Evolutionary conservation across 2,888 invertebrate species (phyloP), one percentile per base, ranked within the genome.

Genomic region (Archaeoteleia sp.): DNA sequence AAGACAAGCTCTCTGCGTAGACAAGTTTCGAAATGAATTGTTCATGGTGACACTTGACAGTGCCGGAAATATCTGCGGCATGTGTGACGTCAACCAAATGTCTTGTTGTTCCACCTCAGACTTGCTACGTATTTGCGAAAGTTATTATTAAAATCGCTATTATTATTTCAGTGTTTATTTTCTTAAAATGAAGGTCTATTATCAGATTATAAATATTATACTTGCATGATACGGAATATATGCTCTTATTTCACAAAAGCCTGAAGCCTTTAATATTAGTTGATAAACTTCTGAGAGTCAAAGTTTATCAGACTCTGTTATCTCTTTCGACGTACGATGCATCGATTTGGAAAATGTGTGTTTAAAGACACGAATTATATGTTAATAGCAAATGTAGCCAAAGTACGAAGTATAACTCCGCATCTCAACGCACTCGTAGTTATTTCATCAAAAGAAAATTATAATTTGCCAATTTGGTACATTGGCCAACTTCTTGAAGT

Each of bases 281-380:
- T 70, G 54, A 66, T 62, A 54, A 70, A 66, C 70, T 66, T 58
- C 45, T 10, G 9, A 8, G 40, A 55, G 57, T 25, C 35, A 43
- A 58, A 65, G 69, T 61, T 69, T 57, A 37, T 34, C 49, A 39
- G 54, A 49, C 43, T 54, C 43, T 14, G 65, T 69, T 69, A 69
- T 69, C 65, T 61, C 51, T 60, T 61, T 51, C 58, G 43, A 48
- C 53, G 51, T 58, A 32, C 61, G 34, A 62, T 45, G 62, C 61
- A 66, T 62, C 66, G 66, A 48, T 62, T 62, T 48, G 62, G 61
- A 70, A 70, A 70, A 70, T 66, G 54, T 62, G 61, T 45, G 53
- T 58, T 69, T 65, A 46, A 67, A 65, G 65, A 40, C 35, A 40
- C 39, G 37, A 65, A 69, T 65, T 65, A 40, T 51, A 57, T 45